Evolutionary conservation across 1,140 invertebrate species (phyloP), one percentile per base, ranked within the genome.

Genomic region (Drosophila leontia): DNA sequence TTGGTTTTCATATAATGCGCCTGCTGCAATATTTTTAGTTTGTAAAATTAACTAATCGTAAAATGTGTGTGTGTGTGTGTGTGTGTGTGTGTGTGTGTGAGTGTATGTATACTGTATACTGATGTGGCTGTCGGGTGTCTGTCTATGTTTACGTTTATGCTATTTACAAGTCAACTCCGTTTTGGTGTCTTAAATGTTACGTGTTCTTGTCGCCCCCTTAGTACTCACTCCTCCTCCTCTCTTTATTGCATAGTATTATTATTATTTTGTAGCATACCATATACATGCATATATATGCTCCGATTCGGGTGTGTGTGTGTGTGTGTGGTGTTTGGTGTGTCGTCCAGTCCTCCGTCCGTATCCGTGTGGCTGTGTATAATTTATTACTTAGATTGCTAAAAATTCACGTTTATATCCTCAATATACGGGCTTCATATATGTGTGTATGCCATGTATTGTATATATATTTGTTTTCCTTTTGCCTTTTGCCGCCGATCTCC

Each of bases 351-450:
- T 26, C 32, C 13, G 35, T 64, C n/a, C 65, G 48, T 70, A 3
- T 65, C 5, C 64, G 60, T 75, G 19, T 70, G 50, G 51, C n/a
- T 48, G 61, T 61, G 57, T 79, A 61, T 80, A 59, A 75, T 85
- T 76, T 76, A 76, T 64, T 64, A 75, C 85, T 90, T 90, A 91
- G 71, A 76, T 48, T 90, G 82, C 85, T 91, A 90, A 82, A 90
- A 90, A 91, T 90, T 90, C 85, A 91, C 85, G 86, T 82, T 90
- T 90, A 91, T 91, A 91, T 90, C 65, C 75, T 87, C 82, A 82
- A 90, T 90, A 84, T 85, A 85, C 78, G 82, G 82, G 82, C 74
- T 75, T 72, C 74, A 78, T 86, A 82, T 88, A 80, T 74, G 65
- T 90, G 59, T 85, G 59, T 85, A 74, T 88, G 77, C 76, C 80